phyloP scores from a whole-genome alignment of 1,140 invertebrate species.

The Hestina assimilis region DNA sequence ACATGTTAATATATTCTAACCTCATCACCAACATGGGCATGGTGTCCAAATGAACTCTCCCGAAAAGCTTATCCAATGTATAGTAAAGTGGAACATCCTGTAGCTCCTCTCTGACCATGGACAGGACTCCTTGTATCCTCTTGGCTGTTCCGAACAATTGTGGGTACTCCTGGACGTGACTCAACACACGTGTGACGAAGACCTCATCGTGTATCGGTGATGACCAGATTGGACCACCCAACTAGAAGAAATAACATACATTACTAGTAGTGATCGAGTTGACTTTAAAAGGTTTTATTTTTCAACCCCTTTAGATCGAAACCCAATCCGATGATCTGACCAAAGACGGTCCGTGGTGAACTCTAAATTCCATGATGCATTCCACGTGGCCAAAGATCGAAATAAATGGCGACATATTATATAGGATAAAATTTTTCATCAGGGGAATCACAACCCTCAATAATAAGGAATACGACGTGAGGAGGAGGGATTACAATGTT shows the following conservation, averaged over 20 bases:
- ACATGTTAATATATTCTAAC: slow-evolving; percentile 63
- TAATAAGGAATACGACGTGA: too few relatives aligned
- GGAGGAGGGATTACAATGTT: too few relatives aligned
- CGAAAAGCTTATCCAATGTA: slow-evolving; percentile 82
- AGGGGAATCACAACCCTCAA: too few relatives aligned
- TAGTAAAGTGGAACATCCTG: slow-evolving; percentile 93
- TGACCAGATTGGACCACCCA: slow-evolving; percentile 97
- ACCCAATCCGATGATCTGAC: too few relatives aligned
- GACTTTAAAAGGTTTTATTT: too few relatives aligned
- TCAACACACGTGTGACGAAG: slow-evolving; percentile 84
- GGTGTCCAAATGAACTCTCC: slow-evolving; percentile 82
- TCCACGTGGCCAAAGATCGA: too few relatives aligned
- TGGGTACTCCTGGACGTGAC: slow-evolving; percentile 60
- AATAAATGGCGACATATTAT: too few relatives aligned
- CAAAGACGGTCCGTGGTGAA: too few relatives aligned
- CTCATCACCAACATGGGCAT: slow-evolving; percentile 83
- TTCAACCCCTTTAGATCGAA: too few relatives aligned
- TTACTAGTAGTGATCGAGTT: too few relatives aligned
- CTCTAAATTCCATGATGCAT: too few relatives aligned
- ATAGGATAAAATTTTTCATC: too few relatives aligned
- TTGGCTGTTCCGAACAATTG: slow-evolving; percentile 82
- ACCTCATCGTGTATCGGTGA: slow-evolving; percentile 88
- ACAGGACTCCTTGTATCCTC: slow-evolving; percentile 86
- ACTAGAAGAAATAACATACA: slow-evolving; percentile 61
- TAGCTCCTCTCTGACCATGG: slow-evolving; percentile 88